phyloP scores from a whole-genome alignment of 2,888 invertebrate genomes.

The Drosophila colorata region DNA sequence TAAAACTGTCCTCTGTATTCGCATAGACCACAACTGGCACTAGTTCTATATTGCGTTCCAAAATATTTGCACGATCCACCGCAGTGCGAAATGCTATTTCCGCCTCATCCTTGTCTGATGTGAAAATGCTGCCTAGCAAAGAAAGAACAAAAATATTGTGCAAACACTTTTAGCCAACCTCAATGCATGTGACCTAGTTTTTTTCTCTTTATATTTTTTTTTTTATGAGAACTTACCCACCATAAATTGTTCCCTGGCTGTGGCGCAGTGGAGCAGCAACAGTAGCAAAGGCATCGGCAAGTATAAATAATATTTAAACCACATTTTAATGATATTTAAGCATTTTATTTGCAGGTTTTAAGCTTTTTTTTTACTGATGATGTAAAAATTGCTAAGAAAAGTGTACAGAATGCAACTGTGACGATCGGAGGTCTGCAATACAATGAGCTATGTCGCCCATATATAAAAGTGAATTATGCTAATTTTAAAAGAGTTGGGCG shows the following conservation, averaged over 20 bases:
- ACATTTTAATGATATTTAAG: slow-evolving; percentile 1
- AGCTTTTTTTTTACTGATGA: slow-evolving; percentile 57
- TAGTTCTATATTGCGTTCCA: slow-evolving; percentile 82
- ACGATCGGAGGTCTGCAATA: slow-evolving; percentile 49
- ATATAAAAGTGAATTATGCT: slow-evolving; percentile 57
- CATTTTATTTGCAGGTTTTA: neutral
- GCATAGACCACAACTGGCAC: slow-evolving; percentile 81
- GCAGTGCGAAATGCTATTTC: slow-evolving; percentile 88
- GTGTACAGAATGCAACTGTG: slow-evolving; percentile 44
- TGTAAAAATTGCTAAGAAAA: slow-evolving; percentile 60
- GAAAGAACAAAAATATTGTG: neutral
- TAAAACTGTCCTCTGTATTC: slow-evolving; percentile 83
- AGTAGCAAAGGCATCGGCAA: slow-evolving; percentile 13
- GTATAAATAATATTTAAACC: slow-evolving; percentile 13
- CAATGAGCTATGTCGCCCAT: slow-evolving; percentile 59
- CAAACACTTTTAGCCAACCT: slow-evolving; percentile 37
- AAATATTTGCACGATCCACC: slow-evolving; percentile 86
- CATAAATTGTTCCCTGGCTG: slow-evolving; percentile 65
- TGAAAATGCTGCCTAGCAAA: slow-evolving; percentile 85
- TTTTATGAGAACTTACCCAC: slow-evolving; percentile 61
- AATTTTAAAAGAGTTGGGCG: slow-evolving; percentile 63
- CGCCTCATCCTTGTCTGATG: slow-evolving; percentile 86
- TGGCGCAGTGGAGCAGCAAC: slow-evolving; percentile 18
- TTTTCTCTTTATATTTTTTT: neutral
- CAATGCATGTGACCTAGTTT: slow-evolving; percentile 63